Evolutionary conservation across 2,113 vertebrate genomes (phyloP), one percentile per base, ranked within the genome.

Genomic region (Phaethon lepturus): DNA sequence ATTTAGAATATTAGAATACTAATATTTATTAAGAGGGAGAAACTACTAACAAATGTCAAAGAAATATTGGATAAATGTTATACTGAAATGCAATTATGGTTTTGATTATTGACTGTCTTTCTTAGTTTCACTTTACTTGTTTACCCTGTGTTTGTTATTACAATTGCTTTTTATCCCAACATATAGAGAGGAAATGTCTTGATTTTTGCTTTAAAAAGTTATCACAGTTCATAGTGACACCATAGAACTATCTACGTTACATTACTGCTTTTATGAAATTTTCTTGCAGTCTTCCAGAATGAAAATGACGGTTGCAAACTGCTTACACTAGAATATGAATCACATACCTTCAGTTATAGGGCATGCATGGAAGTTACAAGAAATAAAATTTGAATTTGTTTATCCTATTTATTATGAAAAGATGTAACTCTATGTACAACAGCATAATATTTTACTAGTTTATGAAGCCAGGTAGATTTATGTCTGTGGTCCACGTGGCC

Each of bases 361-460:
- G 2, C 17, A 20, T 18, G 23, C 0, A 0, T 60, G 22, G 47
- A 79, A 78, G 29, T 53, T 49, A 38, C 14, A 40, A 69, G 9
- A 86, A 86, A 74, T 23, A 76, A 81, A 81, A 75, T 15, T 28
- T 33, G 2, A 45, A 45, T 86, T 67, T 80, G 9, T 45, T 74
- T 5, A 69, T 50, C 18, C 25, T 80, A 45, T 74, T 91, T 74
- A 24, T 40, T 62, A 53, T 35, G 25, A 66, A 80, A 77, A 40
- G 1, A 45, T 35, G 6, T 12, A 59, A 35, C 6, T 49, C 10
- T 28, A 78, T 62, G 25, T 25, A 55, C 22, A 74, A 49, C 10
- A 56, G 31, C 8, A 16, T 8, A 77, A n/a, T 26, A 76, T 71
- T 62, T 80, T 53, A 55, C 13, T 42, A 38, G 17, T 55, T 67